These are phyloP conservation scores for Dicranocentrus wangi DNA, from an alignment of 2,888 invertebrate species.

Conservation along the genomic window DNA sequence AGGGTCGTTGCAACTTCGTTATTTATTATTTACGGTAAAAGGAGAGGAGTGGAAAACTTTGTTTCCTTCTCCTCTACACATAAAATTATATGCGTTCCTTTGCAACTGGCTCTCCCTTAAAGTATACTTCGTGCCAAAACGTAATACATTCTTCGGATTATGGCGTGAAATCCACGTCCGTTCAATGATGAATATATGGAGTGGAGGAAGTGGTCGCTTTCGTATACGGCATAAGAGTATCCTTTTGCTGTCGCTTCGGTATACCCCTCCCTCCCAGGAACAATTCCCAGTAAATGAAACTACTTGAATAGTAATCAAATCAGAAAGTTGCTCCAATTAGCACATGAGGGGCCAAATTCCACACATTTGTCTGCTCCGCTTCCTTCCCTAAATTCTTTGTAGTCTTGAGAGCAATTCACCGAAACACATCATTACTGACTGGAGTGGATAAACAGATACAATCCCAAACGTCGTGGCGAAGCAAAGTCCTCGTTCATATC, in stretches of 20 bases:
- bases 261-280: too few relatives aligned
- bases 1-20: not conserved
- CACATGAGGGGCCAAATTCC: not conserved
- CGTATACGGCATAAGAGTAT: not conserved
- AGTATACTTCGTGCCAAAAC: not conserved
- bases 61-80: not conserved
- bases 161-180: not conserved
- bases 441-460: too few relatives aligned
- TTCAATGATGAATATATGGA: not conserved
- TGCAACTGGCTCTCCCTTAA: too few relatives aligned
- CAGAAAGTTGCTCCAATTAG: not conserved
- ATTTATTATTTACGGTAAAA: slow-evolving; percentile 20
- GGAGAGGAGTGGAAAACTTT: slow-evolving; percentile 6
- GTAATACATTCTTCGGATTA: not conserved
- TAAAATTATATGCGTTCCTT: not conserved
- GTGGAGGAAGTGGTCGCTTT: not conserved
- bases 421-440: too few relatives aligned
- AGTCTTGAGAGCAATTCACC: too few relatives aligned
- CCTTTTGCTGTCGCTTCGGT: not conserved
- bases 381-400: too few relatives aligned
- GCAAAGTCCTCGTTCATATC: too few relatives aligned
- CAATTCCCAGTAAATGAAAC: too few relatives aligned
- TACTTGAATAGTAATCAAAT: not conserved
- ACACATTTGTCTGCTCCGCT: not conserved
- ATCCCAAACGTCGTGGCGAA: too few relatives aligned